Conservation (phyloP, 2,113 vertebrate species). For the Takifugu bimaculatus region DNA sequence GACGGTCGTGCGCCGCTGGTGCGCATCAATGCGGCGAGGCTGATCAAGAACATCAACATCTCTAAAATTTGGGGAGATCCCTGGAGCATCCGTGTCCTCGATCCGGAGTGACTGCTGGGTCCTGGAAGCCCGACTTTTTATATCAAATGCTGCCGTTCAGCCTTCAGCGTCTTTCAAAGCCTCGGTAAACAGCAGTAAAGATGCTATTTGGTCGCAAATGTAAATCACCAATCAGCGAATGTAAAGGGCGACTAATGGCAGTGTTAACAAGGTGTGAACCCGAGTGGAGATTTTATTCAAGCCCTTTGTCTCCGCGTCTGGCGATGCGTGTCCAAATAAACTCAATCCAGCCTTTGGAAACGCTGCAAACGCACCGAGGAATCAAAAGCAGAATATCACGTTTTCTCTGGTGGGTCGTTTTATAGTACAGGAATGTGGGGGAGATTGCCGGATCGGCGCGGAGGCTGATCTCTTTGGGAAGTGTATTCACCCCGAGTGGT, state of each 20-base stretch:
- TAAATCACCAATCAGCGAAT: slow-evolving; percentile 81
- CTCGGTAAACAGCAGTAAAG: slow-evolving; percentile 73
- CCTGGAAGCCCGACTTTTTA: slow-evolving; percentile 68
- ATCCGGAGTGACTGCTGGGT: slow-evolving; percentile 46
- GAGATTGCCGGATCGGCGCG: not conserved
- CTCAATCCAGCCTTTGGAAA: slow-evolving; percentile 13
- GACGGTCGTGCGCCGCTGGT: slow-evolving; percentile 52
- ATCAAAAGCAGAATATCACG: not conserved
- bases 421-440: not conserved
- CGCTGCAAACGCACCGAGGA: not conserved
- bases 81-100: slow-evolving; percentile 14
- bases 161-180: slow-evolving; percentile 38
- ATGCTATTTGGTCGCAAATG: slow-evolving; percentile 79
- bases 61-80: slow-evolving; percentile 5
- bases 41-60: slow-evolving; percentile 52
- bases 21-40: slow-evolving; percentile 33
- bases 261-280: slow-evolving; percentile 84
- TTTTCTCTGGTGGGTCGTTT: not conserved
- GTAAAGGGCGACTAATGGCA: slow-evolving; percentile 81
- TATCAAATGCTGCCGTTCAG: slow-evolving; percentile 57
- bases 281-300: slow-evolving; percentile 50
- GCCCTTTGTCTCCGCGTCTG: slow-evolving; percentile 52
- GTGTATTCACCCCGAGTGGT: slow-evolving; percentile 66
- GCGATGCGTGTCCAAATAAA: slow-evolving; percentile 57
- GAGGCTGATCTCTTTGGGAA: slow-evolving; percentile 25